Conservation (phyloP, 1,140 invertebrate genomes). For the Panagrolaimus sp. region DNA sequence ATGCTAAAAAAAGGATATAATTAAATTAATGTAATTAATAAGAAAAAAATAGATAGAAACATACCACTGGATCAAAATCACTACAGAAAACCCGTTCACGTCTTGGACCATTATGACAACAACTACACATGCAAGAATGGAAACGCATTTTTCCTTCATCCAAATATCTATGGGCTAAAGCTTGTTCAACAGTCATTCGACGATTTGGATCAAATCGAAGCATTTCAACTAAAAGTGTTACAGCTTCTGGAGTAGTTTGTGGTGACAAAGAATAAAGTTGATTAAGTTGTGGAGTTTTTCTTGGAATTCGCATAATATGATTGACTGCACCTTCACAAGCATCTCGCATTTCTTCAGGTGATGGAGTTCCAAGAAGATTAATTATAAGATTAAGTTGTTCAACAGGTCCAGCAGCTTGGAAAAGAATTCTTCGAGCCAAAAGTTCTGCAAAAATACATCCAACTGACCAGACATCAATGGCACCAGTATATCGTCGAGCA, state of each 20-base stretch:
- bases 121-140: constrained; percentile 99
- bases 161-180: constrained; percentile 88
- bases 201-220: constrained; percentile 63
- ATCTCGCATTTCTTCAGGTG: constrained; percentile 82
- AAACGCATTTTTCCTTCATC: constrained; percentile 93
- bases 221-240: constrained; percentile 25
- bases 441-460: constrained; percentile 99
- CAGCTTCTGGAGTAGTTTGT: constrained; percentile 20
- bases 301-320: constrained; percentile 81
- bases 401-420: constrained; percentile 88
- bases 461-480: constrained; percentile 96
- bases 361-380: constrained; percentile 91
- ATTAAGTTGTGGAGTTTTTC: constrained; percentile 67
- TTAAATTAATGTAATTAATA: too few relatives aligned
- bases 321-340: constrained; percentile 89
- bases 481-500: constrained; percentile 65
- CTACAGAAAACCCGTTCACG: constrained; percentile 71
- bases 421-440: constrained; percentile 85
- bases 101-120: constrained; percentile 73
- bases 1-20: constrained; percentile 56
- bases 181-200: constrained; percentile 84
- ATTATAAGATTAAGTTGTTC: constrained; percentile 94
- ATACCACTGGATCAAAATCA: constrained; percentile 13
- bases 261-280: constrained; percentile 29
- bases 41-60: not conserved